These are phyloP conservation scores for Drosophila lutescens DNA, from an alignment of 2,888 invertebrate genomes.

Conservation along the genomic window DNA sequence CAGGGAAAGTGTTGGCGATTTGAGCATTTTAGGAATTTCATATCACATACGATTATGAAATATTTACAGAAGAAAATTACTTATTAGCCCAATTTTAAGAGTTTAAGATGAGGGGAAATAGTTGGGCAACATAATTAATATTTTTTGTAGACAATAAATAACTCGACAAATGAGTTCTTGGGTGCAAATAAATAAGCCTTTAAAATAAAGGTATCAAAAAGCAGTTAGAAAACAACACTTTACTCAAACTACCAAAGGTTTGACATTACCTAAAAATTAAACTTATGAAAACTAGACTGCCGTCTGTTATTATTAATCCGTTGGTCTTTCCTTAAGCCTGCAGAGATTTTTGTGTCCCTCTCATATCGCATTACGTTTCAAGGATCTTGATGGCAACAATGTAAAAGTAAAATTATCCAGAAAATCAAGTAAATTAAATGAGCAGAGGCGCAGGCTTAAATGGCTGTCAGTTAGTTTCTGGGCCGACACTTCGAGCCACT, in stretches of 20 bases:
- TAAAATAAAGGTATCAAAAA: too few relatives aligned
- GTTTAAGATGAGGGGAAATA: background rate
- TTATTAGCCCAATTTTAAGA: background rate
- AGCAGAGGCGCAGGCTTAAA: slow-evolving; percentile 18
- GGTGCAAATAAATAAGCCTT: too few relatives aligned
- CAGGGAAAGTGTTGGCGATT: slow-evolving; percentile 11
- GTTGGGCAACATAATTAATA: background rate
- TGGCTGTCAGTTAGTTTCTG: slow-evolving; percentile 39
- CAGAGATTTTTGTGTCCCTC: too few relatives aligned
- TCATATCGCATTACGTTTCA: background rate
- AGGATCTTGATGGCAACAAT: background rate
- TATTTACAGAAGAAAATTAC: background rate
- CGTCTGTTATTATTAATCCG: too few relatives aligned
- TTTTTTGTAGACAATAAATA: background rate
- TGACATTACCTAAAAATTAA: too few relatives aligned
- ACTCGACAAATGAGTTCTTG: too few relatives aligned
- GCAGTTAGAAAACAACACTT: too few relatives aligned
- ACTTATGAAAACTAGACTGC: too few relatives aligned
- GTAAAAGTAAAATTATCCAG: background rate
- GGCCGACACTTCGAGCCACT: slow-evolving; percentile 29
- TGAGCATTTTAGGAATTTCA: slow-evolving; percentile 5
- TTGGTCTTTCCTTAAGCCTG: too few relatives aligned
- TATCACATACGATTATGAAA: background rate
- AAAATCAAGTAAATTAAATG: slow-evolving; percentile 13
- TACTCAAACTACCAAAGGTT: too few relatives aligned